These are phyloP conservation scores for Pomphorhynchus laevis DNA, from an alignment of 1,140 invertebrate genomes.

Conservation along the genomic window DNA sequence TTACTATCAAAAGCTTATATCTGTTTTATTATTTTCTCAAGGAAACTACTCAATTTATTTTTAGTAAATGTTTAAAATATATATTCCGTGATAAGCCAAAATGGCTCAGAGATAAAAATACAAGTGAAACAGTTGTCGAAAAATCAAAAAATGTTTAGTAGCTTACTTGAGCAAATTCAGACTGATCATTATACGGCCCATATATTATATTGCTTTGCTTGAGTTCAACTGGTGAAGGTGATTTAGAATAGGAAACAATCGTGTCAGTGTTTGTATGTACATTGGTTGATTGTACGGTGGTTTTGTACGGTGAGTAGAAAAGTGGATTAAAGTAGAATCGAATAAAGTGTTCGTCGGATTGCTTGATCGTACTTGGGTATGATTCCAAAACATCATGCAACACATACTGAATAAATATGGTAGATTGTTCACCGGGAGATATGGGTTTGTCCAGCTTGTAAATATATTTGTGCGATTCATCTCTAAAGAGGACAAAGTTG, in stretches of 20 bases:
- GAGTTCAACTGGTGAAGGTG: slow-evolving; percentile 40
- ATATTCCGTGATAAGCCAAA: too few relatives aligned
- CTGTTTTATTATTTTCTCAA: too few relatives aligned
- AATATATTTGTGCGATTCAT: too few relatives aligned
- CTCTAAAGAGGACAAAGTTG: too few relatives aligned
- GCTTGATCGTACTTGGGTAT: slow-evolving; percentile 46
- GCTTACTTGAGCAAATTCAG: slow-evolving; percentile 23
- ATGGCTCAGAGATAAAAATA: slow-evolving; percentile 2
- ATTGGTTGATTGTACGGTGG: slow-evolving; percentile 38
- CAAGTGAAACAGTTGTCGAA: background rate
- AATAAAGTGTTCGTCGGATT: slow-evolving; percentile 65
- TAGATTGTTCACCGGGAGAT: too few relatives aligned
- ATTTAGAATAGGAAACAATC: slow-evolving; percentile 42
- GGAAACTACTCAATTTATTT: too few relatives aligned
- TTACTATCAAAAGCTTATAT: too few relatives aligned
- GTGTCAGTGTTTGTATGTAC: slow-evolving; percentile 36
- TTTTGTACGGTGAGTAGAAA: slow-evolving; percentile 40
- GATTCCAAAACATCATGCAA: slow-evolving; percentile 36
- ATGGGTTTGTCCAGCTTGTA: too few relatives aligned
- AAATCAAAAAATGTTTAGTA: background rate
- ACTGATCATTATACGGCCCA: slow-evolving; percentile 43
- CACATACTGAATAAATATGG: too few relatives aligned
- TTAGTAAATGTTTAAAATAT: too few relatives aligned
- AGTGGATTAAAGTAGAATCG: slow-evolving; percentile 45
- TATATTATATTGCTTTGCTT: slow-evolving; percentile 40